phyloP scores from a whole-genome alignment of 2,888 invertebrate species.

The Drosophila sordidula region DNA sequence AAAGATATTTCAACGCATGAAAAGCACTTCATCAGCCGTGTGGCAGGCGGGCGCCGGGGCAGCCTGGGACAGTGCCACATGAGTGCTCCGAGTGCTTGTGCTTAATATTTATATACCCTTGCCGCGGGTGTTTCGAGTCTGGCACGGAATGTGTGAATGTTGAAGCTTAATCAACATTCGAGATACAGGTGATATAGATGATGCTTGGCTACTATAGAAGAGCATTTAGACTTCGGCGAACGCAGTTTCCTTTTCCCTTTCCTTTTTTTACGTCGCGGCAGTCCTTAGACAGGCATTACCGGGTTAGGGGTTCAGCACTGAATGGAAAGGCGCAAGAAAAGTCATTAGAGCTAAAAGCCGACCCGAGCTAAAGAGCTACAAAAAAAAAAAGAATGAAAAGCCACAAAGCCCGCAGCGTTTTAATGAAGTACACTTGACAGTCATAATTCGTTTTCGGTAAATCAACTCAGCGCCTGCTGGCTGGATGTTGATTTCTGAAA shows the following conservation, averaged over 20 bases:
- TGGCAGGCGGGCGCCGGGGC: conserved; percentile 39
- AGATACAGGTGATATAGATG: too few relatives aligned
- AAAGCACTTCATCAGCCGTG: conserved; percentile 67
- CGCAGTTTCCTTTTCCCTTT: background rate
- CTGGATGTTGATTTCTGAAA: conserved; percentile 25
- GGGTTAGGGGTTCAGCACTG: conserved; percentile 14
- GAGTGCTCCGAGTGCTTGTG: conserved; percentile 43
- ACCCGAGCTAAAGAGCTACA: conserved; percentile 3
- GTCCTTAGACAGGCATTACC: conserved; percentile 31
- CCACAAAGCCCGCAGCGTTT: conserved; percentile 65
- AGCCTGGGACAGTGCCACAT: conserved; percentile 12
- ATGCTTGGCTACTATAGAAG: too few relatives aligned
- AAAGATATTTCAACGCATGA: conserved; percentile 58
- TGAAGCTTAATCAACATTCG: background rate
- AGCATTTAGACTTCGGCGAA: background rate
- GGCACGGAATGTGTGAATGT: background rate
- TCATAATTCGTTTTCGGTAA: conserved; percentile 70
- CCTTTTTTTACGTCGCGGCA: conserved; percentile 33
- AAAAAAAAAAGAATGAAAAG: conserved; percentile 20
- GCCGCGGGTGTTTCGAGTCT: background rate
- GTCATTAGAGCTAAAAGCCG: conserved; percentile 72
- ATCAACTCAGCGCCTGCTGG: conserved; percentile 43
- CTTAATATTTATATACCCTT: conserved; percentile 11
- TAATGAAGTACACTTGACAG: conserved; percentile 74
- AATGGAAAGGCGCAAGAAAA: conserved; percentile 61